Percentiles rank a stretch among this genome's conserved stretches.
Evolutionary conservation across 2,113 vertebrate genomes (phyloP).

Genomic region (Bujurquina vittata): DNA sequence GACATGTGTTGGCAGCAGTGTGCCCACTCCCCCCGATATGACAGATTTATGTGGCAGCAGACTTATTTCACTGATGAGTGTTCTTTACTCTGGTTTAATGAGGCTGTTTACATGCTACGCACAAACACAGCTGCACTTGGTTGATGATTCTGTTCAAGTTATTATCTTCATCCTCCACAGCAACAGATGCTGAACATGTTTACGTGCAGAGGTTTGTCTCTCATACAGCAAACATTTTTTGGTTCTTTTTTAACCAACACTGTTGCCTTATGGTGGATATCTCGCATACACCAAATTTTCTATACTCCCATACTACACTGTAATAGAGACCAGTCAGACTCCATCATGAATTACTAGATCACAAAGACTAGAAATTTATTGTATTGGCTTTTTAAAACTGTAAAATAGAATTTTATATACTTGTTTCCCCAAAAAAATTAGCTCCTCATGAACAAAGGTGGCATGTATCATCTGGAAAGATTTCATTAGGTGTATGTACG

Average conservation of each 20-base stretch:
- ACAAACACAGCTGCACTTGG: constrained; percentile 31
- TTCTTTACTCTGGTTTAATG: neutral
- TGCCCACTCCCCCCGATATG: neutral
- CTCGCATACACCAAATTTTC: too few relatives aligned
- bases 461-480: too few relatives aligned
- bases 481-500: too few relatives aligned
- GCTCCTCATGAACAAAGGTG: too few relatives aligned
- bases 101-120: constrained; percentile 6
- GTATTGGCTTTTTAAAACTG: too few relatives aligned
- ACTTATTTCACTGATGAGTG: neutral
- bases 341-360: too few relatives aligned
- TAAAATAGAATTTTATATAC: too few relatives aligned
- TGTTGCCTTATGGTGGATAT: neutral
- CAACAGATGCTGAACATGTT: neutral
- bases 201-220: neutral
- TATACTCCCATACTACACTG: too few relatives aligned
- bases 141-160: neutral
- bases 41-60: neutral
- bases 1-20: neutral
- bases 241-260: neutral
- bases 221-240: neutral
- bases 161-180: neutral
- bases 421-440: too few relatives aligned
- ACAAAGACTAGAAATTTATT: too few relatives aligned
- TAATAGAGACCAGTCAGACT: too few relatives aligned